These are phyloP conservation scores for Semibalanus balanoides DNA, from an alignment of 1,140 invertebrate species.

Conservation along the genomic window DNA sequence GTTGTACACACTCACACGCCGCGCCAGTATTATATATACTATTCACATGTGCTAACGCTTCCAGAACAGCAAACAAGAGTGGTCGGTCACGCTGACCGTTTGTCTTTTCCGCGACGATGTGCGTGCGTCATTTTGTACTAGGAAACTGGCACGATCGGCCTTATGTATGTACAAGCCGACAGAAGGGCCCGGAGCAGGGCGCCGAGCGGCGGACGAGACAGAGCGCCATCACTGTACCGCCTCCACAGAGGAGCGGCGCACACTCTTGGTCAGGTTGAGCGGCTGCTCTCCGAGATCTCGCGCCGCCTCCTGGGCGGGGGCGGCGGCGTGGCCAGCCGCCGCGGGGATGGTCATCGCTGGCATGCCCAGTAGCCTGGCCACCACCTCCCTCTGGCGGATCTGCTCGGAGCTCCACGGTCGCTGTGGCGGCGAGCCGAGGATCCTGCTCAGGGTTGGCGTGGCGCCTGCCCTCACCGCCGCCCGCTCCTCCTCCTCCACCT, in stretches of 20 bases:
- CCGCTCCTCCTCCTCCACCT: neutral
- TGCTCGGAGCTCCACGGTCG: neutral
- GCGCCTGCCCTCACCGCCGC: neutral
- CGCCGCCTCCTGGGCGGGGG: too few relatives aligned
- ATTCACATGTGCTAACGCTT: too few relatives aligned
- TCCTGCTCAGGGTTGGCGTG: neutral
- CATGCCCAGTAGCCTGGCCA: slow-evolving; percentile 31
- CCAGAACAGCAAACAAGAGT: too few relatives aligned
- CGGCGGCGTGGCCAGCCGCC: neutral
- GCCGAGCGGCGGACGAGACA: too few relatives aligned
- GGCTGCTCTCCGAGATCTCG: neutral
- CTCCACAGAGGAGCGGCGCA: neutral
- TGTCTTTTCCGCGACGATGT: neutral
- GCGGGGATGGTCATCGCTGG: neutral
- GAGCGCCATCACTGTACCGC: neutral
- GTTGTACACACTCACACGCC: too few relatives aligned
- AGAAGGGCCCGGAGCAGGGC: neutral
- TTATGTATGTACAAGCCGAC: neutral
- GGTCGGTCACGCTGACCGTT: neutral
- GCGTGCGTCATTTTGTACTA: neutral
- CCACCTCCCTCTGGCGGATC: slow-evolving; percentile 11
- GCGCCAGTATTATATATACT: too few relatives aligned
- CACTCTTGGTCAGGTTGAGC: neutral
- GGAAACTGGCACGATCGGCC: neutral
- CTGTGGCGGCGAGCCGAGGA: neutral